A percentile compares a stretch with the other conserved stretches of the same genome.
Conservation (phyloP, 2,113 vertebrate genomes). For the Okapia johnstoni region DNA sequence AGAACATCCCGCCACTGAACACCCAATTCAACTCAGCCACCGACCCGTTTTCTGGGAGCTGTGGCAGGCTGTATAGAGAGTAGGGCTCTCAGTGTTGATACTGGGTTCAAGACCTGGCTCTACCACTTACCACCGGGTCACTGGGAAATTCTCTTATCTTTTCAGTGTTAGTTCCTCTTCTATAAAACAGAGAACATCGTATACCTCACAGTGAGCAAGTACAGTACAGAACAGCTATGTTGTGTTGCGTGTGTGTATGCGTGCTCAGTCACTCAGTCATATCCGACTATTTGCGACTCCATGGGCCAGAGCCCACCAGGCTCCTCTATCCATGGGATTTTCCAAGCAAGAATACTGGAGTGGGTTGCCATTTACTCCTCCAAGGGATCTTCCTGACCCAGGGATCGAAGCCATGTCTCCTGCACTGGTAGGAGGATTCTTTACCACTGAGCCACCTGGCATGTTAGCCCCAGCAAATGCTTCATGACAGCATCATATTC, state of each 20-base stretch:
- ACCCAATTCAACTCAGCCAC: not conserved
- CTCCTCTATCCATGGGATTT: not conserved
- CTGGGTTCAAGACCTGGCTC: not conserved
- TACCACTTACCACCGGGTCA: not conserved
- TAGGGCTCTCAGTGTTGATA: not conserved
- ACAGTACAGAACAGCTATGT: not conserved
- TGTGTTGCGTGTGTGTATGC: not conserved
- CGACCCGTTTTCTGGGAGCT: not conserved
- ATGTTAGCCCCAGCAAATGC: not conserved
- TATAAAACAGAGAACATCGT: not conserved
- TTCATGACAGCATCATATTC: not conserved
- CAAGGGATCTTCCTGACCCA: not conserved
- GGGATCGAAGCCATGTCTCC: not conserved
- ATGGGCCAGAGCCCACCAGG: not conserved
- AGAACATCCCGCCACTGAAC: not conserved
- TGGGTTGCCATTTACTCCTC: not conserved
- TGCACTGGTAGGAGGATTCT: not conserved
- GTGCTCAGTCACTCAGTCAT: not conserved
- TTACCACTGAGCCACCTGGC: not conserved
- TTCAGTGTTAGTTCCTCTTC: not conserved
- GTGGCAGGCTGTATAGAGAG: not conserved
- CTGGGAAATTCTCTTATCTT: not conserved
- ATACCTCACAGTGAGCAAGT: not conserved
- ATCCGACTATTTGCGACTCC: accelerated
- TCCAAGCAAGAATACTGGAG: not conserved